Base-by-base conservation (phyloP, 1,140 invertebrate species). In the Cephus cinctus region DNA sequence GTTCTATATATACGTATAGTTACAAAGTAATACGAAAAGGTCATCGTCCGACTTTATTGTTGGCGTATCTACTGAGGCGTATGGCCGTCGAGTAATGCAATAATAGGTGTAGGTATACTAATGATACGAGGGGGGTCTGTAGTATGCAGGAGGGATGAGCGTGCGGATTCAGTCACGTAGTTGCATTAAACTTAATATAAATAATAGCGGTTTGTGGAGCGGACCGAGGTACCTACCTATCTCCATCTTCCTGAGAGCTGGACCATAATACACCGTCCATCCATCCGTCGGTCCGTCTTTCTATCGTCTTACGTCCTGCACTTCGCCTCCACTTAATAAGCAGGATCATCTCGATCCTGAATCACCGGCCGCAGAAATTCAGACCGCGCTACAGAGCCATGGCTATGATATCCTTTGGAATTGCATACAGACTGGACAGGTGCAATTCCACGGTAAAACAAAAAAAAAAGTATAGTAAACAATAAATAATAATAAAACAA, bases 111-210 rank as follows among this genome's bases (percentile, higher is more conserved):
- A n/a, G n/a, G n/a, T n/a, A 73, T 75, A 75, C 73, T 76, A 75
- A 76, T 76, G 74, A 75, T 76, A 75, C 74, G 58, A n/a, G n/a
- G 69, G 65, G 61, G 50, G 57, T 48, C 49, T 36, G 42, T 31
- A 49, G 40, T 49, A 57, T 52, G 52, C 36, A 11, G 8, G 14
- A 12, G 34, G 38, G 35, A 20, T 36, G 49, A 43, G 41, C 46
- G 40, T 44, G 20, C 27, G 31, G 67, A 75, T 76, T 75, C 74
- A 75, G 74, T 76, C 74, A 75, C 73, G 74, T 76, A 75, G 67
- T 75, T 75, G 74, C 73, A 76, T 76, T 75, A 76, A 75, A 75
- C 72, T 76, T 76, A 76, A 76, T 75, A 75, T 76, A 76, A 75
- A 76, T 76, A 76, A 76, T 76, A 75, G 74, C 73, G 67, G 72